These are phyloP conservation scores for Ariolimax columbianus DNA, from an alignment of 2,888 invertebrate species.

Conservation along the genomic window DNA sequence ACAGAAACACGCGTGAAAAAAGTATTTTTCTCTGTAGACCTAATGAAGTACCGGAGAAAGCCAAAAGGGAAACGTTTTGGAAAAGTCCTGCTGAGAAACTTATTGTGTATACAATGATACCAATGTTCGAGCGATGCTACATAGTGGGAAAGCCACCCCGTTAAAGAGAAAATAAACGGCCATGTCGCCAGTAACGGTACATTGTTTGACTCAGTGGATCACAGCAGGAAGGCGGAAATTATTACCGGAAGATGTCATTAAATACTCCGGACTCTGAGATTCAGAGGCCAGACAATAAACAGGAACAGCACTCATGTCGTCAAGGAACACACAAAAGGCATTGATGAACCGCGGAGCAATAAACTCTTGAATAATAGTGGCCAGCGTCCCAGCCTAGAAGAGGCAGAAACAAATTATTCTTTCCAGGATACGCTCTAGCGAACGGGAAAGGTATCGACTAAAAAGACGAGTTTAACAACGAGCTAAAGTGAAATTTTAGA, in stretches of 20 bases:
- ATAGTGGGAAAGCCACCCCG: neutral
- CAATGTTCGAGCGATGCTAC: neutral
- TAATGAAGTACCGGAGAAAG: too few relatives aligned
- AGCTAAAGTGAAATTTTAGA: too few relatives aligned
- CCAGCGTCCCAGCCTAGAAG: neutral
- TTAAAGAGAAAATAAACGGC: neutral
- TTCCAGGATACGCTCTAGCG: neutral
- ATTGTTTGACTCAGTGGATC: neutral
- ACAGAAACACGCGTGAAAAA: too few relatives aligned
- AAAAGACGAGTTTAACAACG: too few relatives aligned
- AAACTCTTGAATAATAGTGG: neutral
- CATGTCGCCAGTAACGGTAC: neutral
- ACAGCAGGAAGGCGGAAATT: neutral
- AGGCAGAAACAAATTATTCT: neutral
- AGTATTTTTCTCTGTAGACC: too few relatives aligned
- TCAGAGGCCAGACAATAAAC: neutral
- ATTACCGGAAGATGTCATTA: neutral
- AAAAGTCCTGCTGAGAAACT: too few relatives aligned
- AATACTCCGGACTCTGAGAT: neutral
- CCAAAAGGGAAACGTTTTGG: too few relatives aligned
- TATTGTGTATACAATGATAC: too few relatives aligned
- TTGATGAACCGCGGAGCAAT: conserved; percentile 1
- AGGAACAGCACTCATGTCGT: neutral
- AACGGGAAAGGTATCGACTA: neutral
- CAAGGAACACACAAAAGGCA: neutral